Conservation (phyloP, 2,113 vertebrate genomes). For the Sebastes fasciatus region DNA sequence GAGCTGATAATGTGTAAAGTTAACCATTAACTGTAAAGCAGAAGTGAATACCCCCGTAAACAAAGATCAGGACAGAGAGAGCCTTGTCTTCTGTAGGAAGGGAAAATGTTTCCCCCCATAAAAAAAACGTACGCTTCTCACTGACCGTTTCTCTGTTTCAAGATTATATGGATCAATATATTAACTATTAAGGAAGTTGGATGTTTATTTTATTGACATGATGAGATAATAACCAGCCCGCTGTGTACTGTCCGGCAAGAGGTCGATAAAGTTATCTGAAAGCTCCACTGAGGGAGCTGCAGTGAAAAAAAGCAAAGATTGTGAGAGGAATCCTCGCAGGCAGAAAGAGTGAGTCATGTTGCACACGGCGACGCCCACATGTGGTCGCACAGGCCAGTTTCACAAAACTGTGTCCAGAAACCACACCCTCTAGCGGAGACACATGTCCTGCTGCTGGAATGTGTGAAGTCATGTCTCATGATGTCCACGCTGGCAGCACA, state of each 20-base stretch:
- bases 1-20: constrained; percentile 42
- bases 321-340: constrained; percentile 42
- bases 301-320: constrained; percentile 13
- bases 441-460: not conserved
- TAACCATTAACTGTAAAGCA: constrained; percentile 65
- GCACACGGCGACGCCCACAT: constrained; percentile 41
- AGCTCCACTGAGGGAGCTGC: constrained; percentile 33
- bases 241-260: not conserved
- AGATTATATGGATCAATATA: constrained; percentile 37
- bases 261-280: constrained; percentile 42
- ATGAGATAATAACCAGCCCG: constrained; percentile 30
- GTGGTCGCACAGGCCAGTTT: constrained; percentile 33
- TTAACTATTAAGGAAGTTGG: constrained; percentile 42
- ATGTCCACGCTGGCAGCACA: constrained; percentile 24
- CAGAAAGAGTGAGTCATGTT: constrained; percentile 80
- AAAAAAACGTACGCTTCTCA: constrained; percentile 1
- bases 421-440: constrained; percentile 58
- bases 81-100: constrained; percentile 26
- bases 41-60: constrained; percentile 34
- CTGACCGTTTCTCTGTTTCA: constrained; percentile 24
- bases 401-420: constrained; percentile 40
- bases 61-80: constrained; percentile 12
- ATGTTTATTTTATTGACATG: constrained; percentile 30
- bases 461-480: constrained; percentile 15
- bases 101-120: not conserved